Percentiles rank a stretch among this genome's conserved stretches.
phyloP scores from a whole-genome alignment of 30 jellyfish, hydroid and myxozoan genomes.

The Nemopilema nomurai region DNA sequence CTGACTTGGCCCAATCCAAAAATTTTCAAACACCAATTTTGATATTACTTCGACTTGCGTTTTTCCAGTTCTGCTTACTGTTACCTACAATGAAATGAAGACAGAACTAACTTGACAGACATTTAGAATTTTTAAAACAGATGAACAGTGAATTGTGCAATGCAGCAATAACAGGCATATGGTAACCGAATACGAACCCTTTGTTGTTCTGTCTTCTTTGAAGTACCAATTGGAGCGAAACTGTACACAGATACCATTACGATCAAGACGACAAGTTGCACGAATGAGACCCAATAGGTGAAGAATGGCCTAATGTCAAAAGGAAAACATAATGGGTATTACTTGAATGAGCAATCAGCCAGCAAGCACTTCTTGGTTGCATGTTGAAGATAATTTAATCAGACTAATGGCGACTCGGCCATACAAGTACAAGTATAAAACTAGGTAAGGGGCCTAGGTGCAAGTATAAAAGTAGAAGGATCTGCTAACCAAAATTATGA shows the following conservation, averaged over 20 bases:
- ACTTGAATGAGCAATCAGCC: too few relatives aligned
- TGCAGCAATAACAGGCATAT: too few relatives aligned
- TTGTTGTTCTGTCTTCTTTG: constrained; percentile 56
- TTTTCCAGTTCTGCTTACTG: constrained; percentile 88
- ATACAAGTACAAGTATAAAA: too few relatives aligned
- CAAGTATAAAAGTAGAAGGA: too few relatives aligned
- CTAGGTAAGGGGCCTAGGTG: too few relatives aligned
- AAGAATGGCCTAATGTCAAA: constrained; percentile 81
- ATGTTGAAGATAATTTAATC: too few relatives aligned
- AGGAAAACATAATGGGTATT: background rate
- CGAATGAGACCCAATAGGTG: constrained; percentile 91
- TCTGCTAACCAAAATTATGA: too few relatives aligned
- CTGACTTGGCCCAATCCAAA: constrained; percentile 97
- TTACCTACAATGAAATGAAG: constrained; percentile 48
- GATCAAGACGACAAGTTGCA: constrained; percentile 81
- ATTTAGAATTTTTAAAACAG: too few relatives aligned
- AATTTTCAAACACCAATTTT: constrained; percentile 76
- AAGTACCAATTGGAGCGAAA: constrained; percentile 93
- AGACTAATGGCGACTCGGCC: too few relatives aligned
- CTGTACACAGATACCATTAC: constrained; percentile 87
- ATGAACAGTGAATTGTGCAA: too few relatives aligned
- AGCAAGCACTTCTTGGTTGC: too few relatives aligned
- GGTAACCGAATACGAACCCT: constrained; percentile 69
- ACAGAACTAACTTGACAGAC: background rate
- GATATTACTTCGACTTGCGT: constrained; percentile 65